Conservation (phyloP, 2,888 invertebrate genomes). For the Ischnura elegans region DNA sequence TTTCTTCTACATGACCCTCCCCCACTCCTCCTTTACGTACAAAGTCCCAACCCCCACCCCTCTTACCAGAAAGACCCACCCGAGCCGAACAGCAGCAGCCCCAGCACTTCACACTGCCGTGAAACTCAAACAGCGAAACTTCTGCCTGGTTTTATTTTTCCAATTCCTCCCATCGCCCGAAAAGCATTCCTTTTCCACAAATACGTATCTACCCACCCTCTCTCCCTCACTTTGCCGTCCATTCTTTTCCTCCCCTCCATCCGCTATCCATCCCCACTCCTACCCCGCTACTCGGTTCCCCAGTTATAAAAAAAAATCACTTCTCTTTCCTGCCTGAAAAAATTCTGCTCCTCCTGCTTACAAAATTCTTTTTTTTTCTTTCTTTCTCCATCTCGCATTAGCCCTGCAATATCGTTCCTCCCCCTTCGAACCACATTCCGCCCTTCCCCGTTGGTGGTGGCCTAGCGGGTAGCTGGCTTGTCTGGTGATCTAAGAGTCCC, state of each 20-base stretch:
- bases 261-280: no score
- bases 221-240: not conserved
- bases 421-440: no score
- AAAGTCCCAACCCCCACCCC: not conserved
- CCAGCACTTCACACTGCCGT: conserved; percentile 29
- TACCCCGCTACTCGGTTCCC: no score
- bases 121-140: conserved; percentile 38
- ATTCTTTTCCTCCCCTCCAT: not conserved
- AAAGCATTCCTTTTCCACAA: conserved; percentile 31
- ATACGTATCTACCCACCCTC: not conserved
- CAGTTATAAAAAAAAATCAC: no score
- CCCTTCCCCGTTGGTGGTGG: no score
- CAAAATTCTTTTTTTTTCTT: no score
- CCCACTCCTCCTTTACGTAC: not conserved
- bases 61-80: not conserved
- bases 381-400: not conserved
- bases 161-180: not conserved
- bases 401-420: not conserved
- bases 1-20: not conserved
- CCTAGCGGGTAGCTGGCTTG: no score
- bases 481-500: no score
- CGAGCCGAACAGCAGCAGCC: not conserved
- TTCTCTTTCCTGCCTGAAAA: no score
- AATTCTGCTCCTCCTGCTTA: no score
- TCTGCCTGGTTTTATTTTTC: conserved; percentile 5